A percentile compares a stretch with the other conserved stretches of the same genome.
Evolutionary conservation across 2,113 vertebrate species (phyloP).

Genomic region (Ochotona princeps): DNA sequence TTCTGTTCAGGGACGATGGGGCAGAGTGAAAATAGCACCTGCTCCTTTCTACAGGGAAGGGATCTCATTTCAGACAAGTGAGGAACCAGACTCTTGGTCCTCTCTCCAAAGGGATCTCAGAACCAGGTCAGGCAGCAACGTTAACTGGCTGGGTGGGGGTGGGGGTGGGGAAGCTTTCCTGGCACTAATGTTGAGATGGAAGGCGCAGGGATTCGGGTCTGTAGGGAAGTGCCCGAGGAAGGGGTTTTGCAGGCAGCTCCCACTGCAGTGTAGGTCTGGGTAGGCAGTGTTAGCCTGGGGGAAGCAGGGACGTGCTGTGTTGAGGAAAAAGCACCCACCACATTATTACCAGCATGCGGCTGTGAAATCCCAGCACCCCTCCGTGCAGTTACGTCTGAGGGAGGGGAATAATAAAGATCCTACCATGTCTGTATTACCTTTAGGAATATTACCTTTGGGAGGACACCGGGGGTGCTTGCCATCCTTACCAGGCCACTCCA

Average conservation of each 20-base stretch:
- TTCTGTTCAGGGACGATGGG: conserved; percentile 38
- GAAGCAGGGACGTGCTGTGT: neutral
- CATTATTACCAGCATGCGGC: conserved; percentile 84
- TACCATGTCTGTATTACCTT: conserved; percentile 98
- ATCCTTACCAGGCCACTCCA: conserved; percentile 99
- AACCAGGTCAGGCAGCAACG: conserved; percentile 69
- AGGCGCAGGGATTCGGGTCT: neutral
- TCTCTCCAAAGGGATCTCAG: conserved; percentile 70
- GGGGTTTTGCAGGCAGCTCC: neutral
- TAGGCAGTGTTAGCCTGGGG: neutral
- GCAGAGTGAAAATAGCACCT: conserved; percentile 70
- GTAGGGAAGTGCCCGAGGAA: neutral
- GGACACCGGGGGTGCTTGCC: conserved; percentile 99
- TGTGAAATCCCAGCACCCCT: conserved; percentile 81
- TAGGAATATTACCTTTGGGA: conserved; percentile 99
- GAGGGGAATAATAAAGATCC: conserved; percentile 85
- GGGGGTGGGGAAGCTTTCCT: neutral
- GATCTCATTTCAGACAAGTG: conserved; percentile 74
- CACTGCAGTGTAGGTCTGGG: neutral
- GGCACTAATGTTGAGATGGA: neutral
- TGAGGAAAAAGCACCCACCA: conserved; percentile 69
- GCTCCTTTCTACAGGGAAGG: conserved; percentile 71
- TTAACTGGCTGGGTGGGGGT: neutral
- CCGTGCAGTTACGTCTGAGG: conserved; percentile 84
- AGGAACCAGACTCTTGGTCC: conserved; percentile 59